Percentiles rank a stretch among this genome's conserved stretches.
phyloP scores from a whole-genome alignment of 2,888 invertebrate species.

The Pyrrhosoma nymphula region DNA sequence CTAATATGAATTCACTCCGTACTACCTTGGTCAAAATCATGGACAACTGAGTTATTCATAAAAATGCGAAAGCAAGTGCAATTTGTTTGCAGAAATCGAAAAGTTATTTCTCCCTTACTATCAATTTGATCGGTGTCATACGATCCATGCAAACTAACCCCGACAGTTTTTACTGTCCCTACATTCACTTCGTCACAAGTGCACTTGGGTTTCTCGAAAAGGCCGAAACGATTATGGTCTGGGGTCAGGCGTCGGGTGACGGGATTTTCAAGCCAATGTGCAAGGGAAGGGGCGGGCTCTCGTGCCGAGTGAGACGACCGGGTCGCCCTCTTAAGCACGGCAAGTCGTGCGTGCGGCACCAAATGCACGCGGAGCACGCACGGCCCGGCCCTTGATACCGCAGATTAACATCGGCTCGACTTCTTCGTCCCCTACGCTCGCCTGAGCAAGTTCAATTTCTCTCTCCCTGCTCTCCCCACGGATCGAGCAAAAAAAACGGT shows the following conservation, averaged over 20 bases:
- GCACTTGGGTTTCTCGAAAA: not conserved
- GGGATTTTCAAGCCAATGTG: not conserved
- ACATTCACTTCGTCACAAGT: not conserved
- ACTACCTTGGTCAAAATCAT: no score
- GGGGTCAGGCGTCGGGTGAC: not conserved
- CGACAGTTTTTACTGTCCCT: not conserved
- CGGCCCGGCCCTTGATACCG: conserved; percentile 15
- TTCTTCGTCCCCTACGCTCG: not conserved
- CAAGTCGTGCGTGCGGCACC: conserved; percentile 27
- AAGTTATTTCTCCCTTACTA: not conserved
- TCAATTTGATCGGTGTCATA: not conserved
- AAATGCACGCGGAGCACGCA: conserved; percentile 55
- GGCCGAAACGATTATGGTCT: not conserved
- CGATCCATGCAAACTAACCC: not conserved
- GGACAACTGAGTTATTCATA: no score
- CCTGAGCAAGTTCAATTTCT: not conserved
- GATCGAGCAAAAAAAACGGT: not conserved
- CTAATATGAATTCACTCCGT: no score
- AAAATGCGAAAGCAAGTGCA: no score
- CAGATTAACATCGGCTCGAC: conserved; percentile 37
- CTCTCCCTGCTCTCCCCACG: not conserved
- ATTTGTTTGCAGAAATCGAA: no score
- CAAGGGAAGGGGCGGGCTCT: not conserved
- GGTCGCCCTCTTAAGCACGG: conserved; percentile 7
- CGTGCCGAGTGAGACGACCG: not conserved